Evolutionary conservation across 2,797 vertebrate genomes (phyloP).

Genomic region (Microhierax caerulescens): DNA sequence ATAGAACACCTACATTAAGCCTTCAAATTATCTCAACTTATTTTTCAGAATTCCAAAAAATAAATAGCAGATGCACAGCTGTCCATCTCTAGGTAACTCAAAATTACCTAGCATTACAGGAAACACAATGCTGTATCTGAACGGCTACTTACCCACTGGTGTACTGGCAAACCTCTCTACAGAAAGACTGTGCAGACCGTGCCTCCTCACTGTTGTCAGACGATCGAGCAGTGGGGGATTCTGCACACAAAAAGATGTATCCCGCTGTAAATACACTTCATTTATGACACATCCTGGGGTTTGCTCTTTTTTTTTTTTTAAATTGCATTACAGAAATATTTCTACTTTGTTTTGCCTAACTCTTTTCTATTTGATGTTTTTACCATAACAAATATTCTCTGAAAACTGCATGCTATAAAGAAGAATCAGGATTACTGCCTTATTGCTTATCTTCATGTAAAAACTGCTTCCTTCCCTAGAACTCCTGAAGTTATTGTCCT

Average conservation of each 20-base stretch:
- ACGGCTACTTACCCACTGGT: constrained; percentile 71
- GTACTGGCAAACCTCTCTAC: constrained; percentile 72
- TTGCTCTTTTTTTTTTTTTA: no score
- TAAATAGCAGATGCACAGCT: background rate
- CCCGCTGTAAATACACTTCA: background rate
- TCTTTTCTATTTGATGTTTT: background rate
- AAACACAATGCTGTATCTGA: accelerated
- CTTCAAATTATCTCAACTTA: background rate
- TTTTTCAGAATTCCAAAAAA: background rate
- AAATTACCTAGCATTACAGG: background rate
- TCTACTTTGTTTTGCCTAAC: background rate
- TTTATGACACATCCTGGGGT: background rate
- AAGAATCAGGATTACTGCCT: background rate
- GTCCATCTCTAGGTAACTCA: background rate
- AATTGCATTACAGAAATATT: background rate
- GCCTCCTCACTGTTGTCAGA: constrained; percentile 75
- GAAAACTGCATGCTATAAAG: background rate
- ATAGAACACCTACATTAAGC: background rate
- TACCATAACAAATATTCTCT: background rate
- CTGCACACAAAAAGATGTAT: constrained; percentile 48
- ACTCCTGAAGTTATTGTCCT: background rate
- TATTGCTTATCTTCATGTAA: background rate
- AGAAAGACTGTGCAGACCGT: constrained; percentile 70
- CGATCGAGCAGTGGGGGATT: constrained; percentile 19
- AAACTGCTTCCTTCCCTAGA: background rate